Evolutionary conservation across 2,113 vertebrate species (phyloP).

Genomic region (Cettia cetti): DNA sequence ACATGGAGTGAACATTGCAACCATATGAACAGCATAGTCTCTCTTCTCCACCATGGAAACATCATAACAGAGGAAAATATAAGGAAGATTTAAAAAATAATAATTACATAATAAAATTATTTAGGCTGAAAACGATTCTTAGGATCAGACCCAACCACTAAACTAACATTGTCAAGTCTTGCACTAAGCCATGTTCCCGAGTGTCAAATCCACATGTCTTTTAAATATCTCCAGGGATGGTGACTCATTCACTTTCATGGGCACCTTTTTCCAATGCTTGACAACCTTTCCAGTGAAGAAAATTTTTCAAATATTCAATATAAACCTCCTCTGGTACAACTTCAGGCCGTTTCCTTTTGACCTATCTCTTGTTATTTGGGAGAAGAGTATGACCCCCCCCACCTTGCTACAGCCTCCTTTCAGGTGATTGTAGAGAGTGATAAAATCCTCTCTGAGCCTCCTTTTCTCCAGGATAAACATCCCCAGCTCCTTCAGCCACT

Average conservation of each 20-base stretch:
- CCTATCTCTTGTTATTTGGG: background rate
- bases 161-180: background rate
- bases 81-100: background rate
- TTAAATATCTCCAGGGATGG: background rate
- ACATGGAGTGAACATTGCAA: fast-evolving
- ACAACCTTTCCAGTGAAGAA: background rate
- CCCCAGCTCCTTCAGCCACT: background rate
- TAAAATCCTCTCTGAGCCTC: background rate
- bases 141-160: background rate
- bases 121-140: background rate
- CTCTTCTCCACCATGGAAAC: background rate
- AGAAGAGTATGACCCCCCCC: fast-evolving
- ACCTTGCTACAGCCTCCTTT: background rate
- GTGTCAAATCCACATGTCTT: background rate
- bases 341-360: background rate
- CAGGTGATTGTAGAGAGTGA: background rate
- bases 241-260: background rate
- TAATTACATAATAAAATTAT: background rate
- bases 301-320: background rate
- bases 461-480: background rate
- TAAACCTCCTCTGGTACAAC: background rate
- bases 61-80: background rate
- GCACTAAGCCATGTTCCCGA: background rate
- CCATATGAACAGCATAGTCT: fast-evolving
- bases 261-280: background rate